A percentile compares a stretch with the other conserved stretches of the same genome.
phyloP scores from a whole-genome alignment of 1,140 invertebrate genomes.

The Panagrolaimus sp. region DNA sequence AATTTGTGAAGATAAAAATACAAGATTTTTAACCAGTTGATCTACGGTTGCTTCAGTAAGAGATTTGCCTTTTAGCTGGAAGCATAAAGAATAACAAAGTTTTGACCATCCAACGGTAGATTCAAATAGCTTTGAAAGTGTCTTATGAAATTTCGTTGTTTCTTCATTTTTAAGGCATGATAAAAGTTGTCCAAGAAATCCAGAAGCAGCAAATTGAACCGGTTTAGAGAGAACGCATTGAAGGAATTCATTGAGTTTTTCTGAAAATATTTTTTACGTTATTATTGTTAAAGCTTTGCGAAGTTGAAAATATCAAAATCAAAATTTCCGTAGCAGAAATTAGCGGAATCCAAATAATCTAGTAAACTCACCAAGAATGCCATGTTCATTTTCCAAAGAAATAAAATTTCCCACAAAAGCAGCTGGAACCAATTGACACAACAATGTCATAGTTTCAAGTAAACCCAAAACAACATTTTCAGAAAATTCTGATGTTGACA shows the following conservation, averaged over 20 bases:
- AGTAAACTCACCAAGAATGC: conserved; percentile 1
- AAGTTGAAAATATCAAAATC: no score
- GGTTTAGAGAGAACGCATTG: neutral
- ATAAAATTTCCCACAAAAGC: neutral
- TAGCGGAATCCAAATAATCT: no score
- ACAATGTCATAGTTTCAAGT: neutral
- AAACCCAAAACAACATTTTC: neutral
- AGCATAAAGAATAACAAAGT: conserved; percentile 11
- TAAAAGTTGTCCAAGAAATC: neutral
- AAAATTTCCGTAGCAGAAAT: no score
- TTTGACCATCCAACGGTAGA: neutral
- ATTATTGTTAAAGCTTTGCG: no score
- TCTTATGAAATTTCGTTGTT: neutral
- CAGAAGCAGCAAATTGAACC: neutral
- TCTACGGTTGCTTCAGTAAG: conserved; percentile 3
- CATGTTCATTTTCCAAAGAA: conserved; percentile 3
- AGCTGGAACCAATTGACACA: neutral
- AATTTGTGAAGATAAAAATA: conserved; percentile 18
- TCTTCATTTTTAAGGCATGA: neutral
- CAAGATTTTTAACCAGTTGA: conserved; percentile 13
- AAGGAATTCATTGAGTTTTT: neutral
- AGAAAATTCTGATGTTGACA: conserved; percentile 1
- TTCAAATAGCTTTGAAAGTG: neutral
- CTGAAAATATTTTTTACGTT: no score
- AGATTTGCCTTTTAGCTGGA: conserved; percentile 15